phyloP scores from a whole-genome alignment of 2,113 vertebrate genomes.

The Rhinolophus sinicus region DNA sequence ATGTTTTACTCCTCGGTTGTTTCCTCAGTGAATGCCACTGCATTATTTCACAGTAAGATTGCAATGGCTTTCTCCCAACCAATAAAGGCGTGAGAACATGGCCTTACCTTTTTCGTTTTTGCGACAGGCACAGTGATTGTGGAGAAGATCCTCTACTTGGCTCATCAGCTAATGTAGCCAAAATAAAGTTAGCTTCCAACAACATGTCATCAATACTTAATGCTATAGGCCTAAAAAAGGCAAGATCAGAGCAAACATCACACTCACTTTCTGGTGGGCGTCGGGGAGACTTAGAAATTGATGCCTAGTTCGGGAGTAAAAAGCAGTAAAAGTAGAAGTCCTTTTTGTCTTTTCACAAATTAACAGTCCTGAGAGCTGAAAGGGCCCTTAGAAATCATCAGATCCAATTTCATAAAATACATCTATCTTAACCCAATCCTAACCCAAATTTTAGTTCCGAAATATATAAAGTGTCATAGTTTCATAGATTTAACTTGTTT shows the following conservation, averaged over 20 bases:
- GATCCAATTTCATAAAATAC: neutral
- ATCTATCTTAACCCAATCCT: neutral
- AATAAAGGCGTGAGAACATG: neutral
- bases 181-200: slow-evolving; percentile 91
- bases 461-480: neutral
- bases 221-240: slow-evolving; percentile 89
- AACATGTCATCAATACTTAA: slow-evolving; percentile 91
- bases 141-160: slow-evolving; percentile 79
- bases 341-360: neutral
- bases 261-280: neutral
- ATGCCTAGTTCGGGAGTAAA: slow-evolving; percentile 2
- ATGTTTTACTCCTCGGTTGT: neutral
- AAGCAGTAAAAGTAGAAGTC: neutral
- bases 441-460: slow-evolving; percentile 6
- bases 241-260: neutral
- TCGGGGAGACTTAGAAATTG: slow-evolving; percentile 8
- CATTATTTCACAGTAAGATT: neutral
- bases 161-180: slow-evolving; percentile 89
- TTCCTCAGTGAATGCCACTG: neutral
- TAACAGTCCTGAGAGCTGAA: neutral
- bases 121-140: slow-evolving; percentile 52
- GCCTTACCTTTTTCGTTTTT: slow-evolving; percentile 77
- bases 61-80: neutral
- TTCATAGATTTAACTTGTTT: slow-evolving; percentile 26
- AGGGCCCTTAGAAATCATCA: neutral